Evolutionary conservation across 2,797 vertebrate genomes (phyloP).

Genomic region (Poeciliopsis paucimaculata): DNA sequence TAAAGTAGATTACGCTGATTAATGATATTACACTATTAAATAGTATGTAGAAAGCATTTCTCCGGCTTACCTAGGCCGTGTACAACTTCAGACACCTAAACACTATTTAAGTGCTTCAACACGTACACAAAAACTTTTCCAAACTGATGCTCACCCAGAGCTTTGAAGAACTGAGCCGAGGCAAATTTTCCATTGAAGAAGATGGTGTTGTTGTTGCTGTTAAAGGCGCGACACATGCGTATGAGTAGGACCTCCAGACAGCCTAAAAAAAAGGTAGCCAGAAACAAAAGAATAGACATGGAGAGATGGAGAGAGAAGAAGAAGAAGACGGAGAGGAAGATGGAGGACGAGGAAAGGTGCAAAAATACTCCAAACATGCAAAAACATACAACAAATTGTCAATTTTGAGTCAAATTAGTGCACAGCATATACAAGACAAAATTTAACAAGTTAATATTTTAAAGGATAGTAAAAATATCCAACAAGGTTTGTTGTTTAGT

Average conservation of each 20-base stretch:
- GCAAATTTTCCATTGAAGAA: constrained; percentile 93
- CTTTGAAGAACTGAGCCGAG: constrained; percentile 87
- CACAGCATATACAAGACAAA: constrained; percentile 51
- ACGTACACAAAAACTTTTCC: neutral
- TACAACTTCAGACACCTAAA: neutral
- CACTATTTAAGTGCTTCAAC: constrained; percentile 2
- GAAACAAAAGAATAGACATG: constrained; percentile 53
- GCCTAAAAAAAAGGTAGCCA: constrained; percentile 76
- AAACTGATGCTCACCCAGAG: constrained; percentile 83
- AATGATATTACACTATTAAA: neutral
- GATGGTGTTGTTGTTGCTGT: constrained; percentile 87
- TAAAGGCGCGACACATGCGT: constrained; percentile 90
- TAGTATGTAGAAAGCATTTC: neutral
- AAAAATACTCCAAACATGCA: constrained; percentile 76
- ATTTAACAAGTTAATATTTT: constrained; percentile 52
- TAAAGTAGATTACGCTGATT: neutral
- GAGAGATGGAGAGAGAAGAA: constrained; percentile 46
- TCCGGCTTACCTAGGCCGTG: neutral
- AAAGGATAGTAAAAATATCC: constrained; percentile 34
- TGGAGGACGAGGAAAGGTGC: constrained; percentile 29
- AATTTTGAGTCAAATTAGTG: constrained; percentile 63
- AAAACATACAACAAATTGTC: constrained; percentile 50
- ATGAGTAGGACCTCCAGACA: constrained; percentile 92
- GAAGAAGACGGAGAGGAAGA: neutral
- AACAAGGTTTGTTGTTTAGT: constrained; percentile 37